These are phyloP conservation scores for Cephonodes hylas DNA, from an alignment of 2,888 invertebrate genomes.

Conservation along the genomic window DNA sequence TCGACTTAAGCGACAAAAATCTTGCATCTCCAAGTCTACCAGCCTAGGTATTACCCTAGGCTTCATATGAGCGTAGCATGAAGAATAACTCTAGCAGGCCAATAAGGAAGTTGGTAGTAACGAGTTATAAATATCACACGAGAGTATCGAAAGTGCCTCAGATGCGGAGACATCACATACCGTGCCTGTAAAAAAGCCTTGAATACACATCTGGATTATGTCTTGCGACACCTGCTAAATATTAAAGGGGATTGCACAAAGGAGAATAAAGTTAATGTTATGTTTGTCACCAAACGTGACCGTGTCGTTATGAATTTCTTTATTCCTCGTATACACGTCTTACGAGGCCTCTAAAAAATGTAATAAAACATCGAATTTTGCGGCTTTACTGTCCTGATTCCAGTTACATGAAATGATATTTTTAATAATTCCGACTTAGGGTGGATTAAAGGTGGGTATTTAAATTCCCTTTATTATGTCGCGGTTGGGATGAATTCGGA, in stretches of 20 bases:
- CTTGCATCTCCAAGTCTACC: too few species aligned
- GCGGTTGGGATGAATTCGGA: not conserved
- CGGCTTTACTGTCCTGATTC: not conserved
- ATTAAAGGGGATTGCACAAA: conserved; percentile 60
- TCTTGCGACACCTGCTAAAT: conserved; percentile 66
- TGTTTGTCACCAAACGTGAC: conserved; percentile 55
- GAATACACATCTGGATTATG: not conserved
- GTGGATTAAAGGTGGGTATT: not conserved
- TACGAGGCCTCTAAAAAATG: conserved; percentile 10
- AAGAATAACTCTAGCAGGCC: too few species aligned
- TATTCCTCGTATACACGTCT: conserved; percentile 10
- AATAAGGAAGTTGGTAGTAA: too few species aligned
- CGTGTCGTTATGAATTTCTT: conserved; percentile 44
- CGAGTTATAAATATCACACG: too few species aligned
- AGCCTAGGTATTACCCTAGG: too few species aligned
- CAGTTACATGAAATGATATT: not conserved
- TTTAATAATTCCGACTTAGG: conserved; percentile 3
- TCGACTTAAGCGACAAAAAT: too few species aligned
- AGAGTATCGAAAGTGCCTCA: too few species aligned
- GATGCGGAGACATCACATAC: too few species aligned
- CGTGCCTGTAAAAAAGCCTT: too few species aligned
- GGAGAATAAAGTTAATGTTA: conserved; percentile 60
- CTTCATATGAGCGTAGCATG: too few species aligned
- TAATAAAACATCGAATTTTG: conserved; percentile 11
- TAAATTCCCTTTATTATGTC: not conserved